A percentile compares a stretch with the other conserved stretches of the same genome.
These are phyloP conservation scores for Calosoma granatense DNA, from an alignment of 1,140 invertebrate species.

Conservation along the genomic window DNA sequence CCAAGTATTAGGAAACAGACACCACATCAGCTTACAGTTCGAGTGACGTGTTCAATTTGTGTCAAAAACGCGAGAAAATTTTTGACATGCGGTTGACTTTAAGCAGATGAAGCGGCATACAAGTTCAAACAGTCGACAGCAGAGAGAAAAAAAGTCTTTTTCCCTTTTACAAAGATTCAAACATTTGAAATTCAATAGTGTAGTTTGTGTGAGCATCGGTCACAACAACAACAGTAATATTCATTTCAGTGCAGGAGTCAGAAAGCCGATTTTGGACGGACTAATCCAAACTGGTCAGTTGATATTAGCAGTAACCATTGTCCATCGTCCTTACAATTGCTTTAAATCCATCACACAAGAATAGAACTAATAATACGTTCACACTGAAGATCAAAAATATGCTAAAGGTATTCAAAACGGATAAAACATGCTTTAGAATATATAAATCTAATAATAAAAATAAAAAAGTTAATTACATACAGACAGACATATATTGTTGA, in stretches of 20 bases:
- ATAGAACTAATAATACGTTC: too few species aligned
- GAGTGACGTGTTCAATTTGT: not conserved
- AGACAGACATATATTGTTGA: too few species aligned
- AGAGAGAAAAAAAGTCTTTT: not conserved
- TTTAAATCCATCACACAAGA: too few species aligned
- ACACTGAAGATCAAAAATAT: too few species aligned
- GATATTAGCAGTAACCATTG: too few species aligned
- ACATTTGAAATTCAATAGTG: not conserved
- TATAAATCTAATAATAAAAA: too few species aligned
- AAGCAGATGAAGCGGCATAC: not conserved
- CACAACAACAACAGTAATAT: too few species aligned
- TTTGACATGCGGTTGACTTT: slow-evolving; percentile 6
- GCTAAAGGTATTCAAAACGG: too few species aligned
- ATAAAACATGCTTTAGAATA: too few species aligned
- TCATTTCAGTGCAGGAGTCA: not conserved
- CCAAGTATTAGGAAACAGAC: not conserved
- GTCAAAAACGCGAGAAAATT: not conserved
- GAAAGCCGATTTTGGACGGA: not conserved
- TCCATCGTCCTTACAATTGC: too few species aligned
- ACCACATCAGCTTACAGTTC: not conserved
- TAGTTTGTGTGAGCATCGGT: not conserved
- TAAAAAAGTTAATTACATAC: too few species aligned
- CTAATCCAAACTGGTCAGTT: not conserved
- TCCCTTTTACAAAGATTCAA: not conserved
- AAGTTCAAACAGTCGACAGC: not conserved